Evolutionary conservation across 2,888 invertebrate species (phyloP).

Genomic region (Bruchidius siliquastri): DNA sequence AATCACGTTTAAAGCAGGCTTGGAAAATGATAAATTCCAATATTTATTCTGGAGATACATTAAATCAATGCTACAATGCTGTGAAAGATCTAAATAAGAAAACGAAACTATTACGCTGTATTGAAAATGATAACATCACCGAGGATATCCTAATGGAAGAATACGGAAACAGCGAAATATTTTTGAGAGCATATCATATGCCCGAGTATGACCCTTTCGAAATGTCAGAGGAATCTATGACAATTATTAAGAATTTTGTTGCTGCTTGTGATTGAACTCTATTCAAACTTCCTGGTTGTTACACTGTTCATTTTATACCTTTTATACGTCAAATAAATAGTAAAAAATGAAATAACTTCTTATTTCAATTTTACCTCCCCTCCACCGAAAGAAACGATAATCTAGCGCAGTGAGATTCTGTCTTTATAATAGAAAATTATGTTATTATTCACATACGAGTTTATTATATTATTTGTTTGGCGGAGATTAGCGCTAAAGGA

Average conservation of each 20-base stretch:
- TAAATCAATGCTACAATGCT: conserved; percentile 34
- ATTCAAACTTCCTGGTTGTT: neutral
- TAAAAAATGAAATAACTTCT: too few relatives aligned
- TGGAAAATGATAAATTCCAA: conserved; percentile 40
- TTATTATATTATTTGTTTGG: too few relatives aligned
- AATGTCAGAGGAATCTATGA: conserved; percentile 1
- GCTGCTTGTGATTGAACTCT: neutral
- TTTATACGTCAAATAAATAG: too few relatives aligned
- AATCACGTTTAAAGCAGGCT: conserved; percentile 33
- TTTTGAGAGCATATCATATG: conserved; percentile 34
- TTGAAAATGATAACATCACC: conserved; percentile 38
- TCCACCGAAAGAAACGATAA: too few relatives aligned
- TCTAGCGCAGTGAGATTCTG: too few relatives aligned
- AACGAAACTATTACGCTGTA: conserved; percentile 36
- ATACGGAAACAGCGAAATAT: conserved; percentile 37
- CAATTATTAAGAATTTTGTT: neutral
- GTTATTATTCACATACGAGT: too few relatives aligned
- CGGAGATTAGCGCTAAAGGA: too few relatives aligned
- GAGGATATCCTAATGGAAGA: conserved; percentile 36
- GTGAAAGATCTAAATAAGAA: conserved; percentile 41
- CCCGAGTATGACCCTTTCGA: conserved; percentile 29
- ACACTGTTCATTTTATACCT: too few relatives aligned
- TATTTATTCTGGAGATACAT: conserved; percentile 17
- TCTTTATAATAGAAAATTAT: too few relatives aligned
- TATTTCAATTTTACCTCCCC: too few relatives aligned